Percentiles rank a stretch among this genome's conserved stretches.
phyloP scores from a whole-genome alignment of 2,113 vertebrate species.

The Pan paniscus region DNA sequence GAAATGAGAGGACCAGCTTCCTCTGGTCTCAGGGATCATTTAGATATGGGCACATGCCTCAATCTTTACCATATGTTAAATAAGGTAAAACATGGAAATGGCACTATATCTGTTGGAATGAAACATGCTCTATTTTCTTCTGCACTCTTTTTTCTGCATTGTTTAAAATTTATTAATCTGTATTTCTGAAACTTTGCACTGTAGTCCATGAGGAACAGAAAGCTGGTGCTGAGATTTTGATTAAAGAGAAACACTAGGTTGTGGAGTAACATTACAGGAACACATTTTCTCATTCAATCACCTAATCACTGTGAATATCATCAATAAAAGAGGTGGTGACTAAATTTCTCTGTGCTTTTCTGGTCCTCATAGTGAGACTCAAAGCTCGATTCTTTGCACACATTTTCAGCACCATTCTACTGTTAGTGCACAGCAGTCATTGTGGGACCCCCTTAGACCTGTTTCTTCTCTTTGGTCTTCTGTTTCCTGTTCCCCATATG shows the following conservation, averaged over 20 bases:
- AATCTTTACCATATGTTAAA: neutral
- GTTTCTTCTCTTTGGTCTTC: neutral
- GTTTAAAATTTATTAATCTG: neutral
- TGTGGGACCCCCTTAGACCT: neutral
- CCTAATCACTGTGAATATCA: neutral
- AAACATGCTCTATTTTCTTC: neutral
- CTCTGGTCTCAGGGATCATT: neutral
- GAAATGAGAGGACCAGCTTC: neutral
- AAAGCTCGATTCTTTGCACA: neutral
- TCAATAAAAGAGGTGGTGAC: neutral
- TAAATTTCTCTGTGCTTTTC: neutral
- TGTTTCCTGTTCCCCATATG: fast-evolving
- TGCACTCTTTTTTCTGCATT: neutral
- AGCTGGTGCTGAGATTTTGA: neutral
- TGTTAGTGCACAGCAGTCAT: neutral
- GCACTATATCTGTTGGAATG: neutral
- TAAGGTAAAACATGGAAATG: neutral
- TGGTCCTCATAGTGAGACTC: neutral
- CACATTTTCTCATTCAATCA: neutral
- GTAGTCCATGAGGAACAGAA: neutral
- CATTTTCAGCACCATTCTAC: neutral
- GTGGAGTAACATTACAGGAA: neutral
- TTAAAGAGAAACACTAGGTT: neutral
- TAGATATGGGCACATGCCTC: neutral
- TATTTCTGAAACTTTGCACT: neutral